phyloP scores from a whole-genome alignment of 1,140 invertebrate species.

The Conus ventricosus region DNA sequence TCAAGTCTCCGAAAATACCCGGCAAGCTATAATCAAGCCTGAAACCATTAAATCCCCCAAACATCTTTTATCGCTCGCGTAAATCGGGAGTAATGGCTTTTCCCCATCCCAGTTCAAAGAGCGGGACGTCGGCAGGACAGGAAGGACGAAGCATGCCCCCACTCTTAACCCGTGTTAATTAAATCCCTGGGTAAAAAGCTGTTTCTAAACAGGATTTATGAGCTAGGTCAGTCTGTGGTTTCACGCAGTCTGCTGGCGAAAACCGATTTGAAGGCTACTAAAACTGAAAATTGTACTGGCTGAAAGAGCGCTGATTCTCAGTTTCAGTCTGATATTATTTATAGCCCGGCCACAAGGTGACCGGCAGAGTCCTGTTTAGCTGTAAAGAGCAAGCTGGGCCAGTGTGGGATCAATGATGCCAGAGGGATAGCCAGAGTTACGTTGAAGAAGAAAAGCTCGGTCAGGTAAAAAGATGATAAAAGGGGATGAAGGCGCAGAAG shows the following conservation, averaged over 20 bases:
- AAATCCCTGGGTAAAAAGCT: neutral
- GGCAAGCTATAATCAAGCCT: too few species aligned
- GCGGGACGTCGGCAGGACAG: neutral
- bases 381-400: too few species aligned
- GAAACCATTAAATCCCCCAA: neutral
- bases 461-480: too few species aligned
- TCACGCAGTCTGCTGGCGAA: neutral
- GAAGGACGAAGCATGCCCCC: neutral
- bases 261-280: neutral
- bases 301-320: too few species aligned
- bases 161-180: neutral
- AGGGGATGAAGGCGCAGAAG: too few species aligned
- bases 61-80: conserved; percentile 5
- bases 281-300: neutral
- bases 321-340: too few species aligned
- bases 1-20: too few species aligned
- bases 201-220: neutral
- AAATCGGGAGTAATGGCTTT: neutral
- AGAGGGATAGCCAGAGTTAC: too few species aligned
- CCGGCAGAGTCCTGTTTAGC: too few species aligned
- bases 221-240: neutral
- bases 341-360: too few species aligned
- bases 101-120: neutral
- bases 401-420: too few species aligned
- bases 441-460: too few species aligned